Evolutionary conservation across 2,113 vertebrate genomes (phyloP), one percentile per base, ranked within the genome.

Genomic region (Poeciliopsis prolifica): DNA sequence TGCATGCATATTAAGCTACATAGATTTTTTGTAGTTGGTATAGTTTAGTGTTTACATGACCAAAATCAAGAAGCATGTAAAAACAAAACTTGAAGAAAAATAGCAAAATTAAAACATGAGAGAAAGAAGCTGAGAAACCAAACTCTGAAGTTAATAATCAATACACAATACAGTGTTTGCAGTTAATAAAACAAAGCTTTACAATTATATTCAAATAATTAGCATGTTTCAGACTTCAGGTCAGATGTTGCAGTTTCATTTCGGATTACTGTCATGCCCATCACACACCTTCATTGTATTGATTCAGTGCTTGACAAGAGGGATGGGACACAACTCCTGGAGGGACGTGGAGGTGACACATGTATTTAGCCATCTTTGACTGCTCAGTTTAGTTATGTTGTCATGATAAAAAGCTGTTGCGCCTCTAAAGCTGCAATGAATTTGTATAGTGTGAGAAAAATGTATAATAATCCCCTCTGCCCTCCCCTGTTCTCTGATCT

Each of bases 361-460:
- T 54, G 24, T n/a, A 54, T 54, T 22, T 24, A 54, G 19, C 19
- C 19, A 54, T 54, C 17, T 3, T 24, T 54, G 22, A 54, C 5
- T 24, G 5, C 22, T 54, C 51, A 54, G 51, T 13, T 42, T 14
- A 42, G 13, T 42, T 42, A 12, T 3, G 40, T 42, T 42, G 60
- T 67, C 51, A 51, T 74, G 42, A 37, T 61, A 19, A 4, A 61
- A 75, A 64, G 1, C 7, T 17, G 24, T 3, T 51, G 48, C 71
- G 60, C 31, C 42, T 65, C 61, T 78, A 30, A 77, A 54, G n/a
- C 65, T 42, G 42, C 17, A 73, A 58, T 51, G 14, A 48, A 62
- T 51, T 51, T 19, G 10, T 77, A 31, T 51, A 67, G 14, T 40
- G 11, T 80, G 26, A 76, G 77, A 72, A 60, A 82, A 77, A 75